Evolutionary conservation across 2,797 vertebrate species (phyloP), one percentile per base, ranked within the genome.

Genomic region (Diplodus sargus): DNA sequence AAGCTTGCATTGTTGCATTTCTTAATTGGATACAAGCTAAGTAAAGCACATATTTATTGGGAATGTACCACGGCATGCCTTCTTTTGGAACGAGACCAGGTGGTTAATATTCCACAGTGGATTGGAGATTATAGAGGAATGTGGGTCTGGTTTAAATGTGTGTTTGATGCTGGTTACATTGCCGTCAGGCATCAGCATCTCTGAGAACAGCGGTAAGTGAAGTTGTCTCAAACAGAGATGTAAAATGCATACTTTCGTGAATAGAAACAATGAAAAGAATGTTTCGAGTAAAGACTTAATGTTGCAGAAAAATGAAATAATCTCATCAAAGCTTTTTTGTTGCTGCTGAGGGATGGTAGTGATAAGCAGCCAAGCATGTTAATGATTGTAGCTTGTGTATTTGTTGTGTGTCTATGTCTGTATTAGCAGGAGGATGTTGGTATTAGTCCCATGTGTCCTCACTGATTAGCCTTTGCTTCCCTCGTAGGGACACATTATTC

Each of bases 81-180:
- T 83, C 54, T 70, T 72, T 83, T 94, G 92, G 89, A 93, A 60
- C 20, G 4, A 67, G 69, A 86, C 86, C 78, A 85, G 77, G 61
- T 91, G 84, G 89, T 87, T 89, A 86, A 87, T 89, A 87, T 84
- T 85, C 75, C 67, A 74, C 81, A 84, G 71, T 75, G 83, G 90
- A 76, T 61, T 77, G 49, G 59, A 87, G 79, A 89, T 93, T 83
- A 83, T 78, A 43, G 52, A 85, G 79, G 87, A 93, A 91, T 93
- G 90, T 84, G 76, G 54, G 70, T 87, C 90, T 92, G 89, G 80
- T 91, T 89, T 79, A 76, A 84, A 85, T 84, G 72, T 86, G 74
- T 71, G 68, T 90, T 89, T 89, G 79, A 88, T 90, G 82, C 69
- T 49, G 64, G 57, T 76, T 87, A 48, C 66, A 56, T 70, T 82